Evolutionary conservation across 2,888 invertebrate genomes (phyloP).

Genomic region (Thelaira solivaga): DNA sequence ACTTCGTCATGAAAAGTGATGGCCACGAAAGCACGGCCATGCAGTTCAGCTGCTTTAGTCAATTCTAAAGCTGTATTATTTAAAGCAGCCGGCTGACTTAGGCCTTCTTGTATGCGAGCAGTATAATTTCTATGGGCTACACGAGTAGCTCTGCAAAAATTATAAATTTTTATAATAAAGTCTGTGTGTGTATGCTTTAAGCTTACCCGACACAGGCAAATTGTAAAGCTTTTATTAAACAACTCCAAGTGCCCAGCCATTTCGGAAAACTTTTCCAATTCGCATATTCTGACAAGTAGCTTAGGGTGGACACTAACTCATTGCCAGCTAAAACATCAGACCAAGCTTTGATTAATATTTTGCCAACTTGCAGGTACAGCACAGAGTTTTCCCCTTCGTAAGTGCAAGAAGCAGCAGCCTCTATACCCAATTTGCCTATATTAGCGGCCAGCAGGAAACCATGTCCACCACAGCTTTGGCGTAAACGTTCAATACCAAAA

Average conservation of each 20-base stretch:
- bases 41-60: conserved; percentile 88
- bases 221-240: conserved; percentile 76
- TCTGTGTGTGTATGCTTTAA: no score
- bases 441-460: conserved; percentile 92
- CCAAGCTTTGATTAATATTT: conserved; percentile 87
- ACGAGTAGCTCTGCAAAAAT: conserved; percentile 81
- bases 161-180: no score
- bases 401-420: conserved; percentile 89
- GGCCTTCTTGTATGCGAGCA: conserved; percentile 81
- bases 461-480: conserved; percentile 94
- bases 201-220: conserved; percentile 77
- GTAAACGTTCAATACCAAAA: conserved; percentile 86
- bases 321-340: conserved; percentile 81
- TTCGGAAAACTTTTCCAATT: conserved; percentile 57
- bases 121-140: conserved; percentile 83
- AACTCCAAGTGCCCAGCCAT: conserved; percentile 67
- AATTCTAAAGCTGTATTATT: conserved; percentile 89
- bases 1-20: conserved; percentile 82
- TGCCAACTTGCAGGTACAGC: conserved; percentile 89
- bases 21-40: conserved; percentile 87
- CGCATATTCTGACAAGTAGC: conserved; percentile 78
- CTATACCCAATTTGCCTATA: conserved; percentile 87
- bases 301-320: conserved; percentile 81
- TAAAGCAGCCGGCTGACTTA: conserved; percentile 86
- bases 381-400: conserved; percentile 98